Evolutionary conservation across 2,797 vertebrate species (phyloP).

Genomic region (Danio choprae): DNA sequence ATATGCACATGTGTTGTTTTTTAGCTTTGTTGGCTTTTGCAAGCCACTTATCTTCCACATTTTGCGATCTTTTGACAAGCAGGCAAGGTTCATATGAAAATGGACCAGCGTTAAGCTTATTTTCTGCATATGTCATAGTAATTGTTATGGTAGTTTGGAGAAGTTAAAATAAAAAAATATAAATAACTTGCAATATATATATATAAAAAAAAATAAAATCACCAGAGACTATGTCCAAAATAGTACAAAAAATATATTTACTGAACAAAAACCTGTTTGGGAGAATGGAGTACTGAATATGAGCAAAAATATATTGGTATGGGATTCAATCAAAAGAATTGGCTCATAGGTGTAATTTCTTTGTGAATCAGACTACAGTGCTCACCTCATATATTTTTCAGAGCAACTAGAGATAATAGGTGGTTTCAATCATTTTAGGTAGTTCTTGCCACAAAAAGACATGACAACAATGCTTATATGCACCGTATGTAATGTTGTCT

Average conservation of each 20-base stretch:
- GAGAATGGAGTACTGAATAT: not conserved
- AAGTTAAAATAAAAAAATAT: not conserved
- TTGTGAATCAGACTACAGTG: not conserved
- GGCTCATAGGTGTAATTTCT: not conserved
- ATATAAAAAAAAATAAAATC: too few relatives aligned
- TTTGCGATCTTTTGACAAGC: constrained; percentile 4
- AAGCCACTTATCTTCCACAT: not conserved
- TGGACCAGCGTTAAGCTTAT: not conserved
- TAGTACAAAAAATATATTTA: constrained; percentile 1
- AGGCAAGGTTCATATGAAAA: constrained; percentile 17
- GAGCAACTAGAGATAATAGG: too few relatives aligned
- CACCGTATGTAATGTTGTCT: too few relatives aligned
- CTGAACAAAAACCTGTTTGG: not conserved
- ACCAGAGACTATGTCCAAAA: not conserved
- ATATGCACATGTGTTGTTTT: constrained; percentile 8
- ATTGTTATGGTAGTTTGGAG: too few relatives aligned
- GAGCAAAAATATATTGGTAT: not conserved
- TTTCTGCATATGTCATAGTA: constrained; percentile 5
- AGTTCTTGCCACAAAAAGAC: too few relatives aligned
- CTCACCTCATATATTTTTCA: too few relatives aligned
- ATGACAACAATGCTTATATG: too few relatives aligned
- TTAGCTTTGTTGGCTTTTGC: not conserved
- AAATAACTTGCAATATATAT: not conserved
- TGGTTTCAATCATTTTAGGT: too few relatives aligned
- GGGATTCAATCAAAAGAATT: too few relatives aligned